Evolutionary conservation across 1,140 invertebrate genomes (phyloP), one percentile per base, ranked within the genome.

Genomic region (Hormaphis cornu): DNA sequence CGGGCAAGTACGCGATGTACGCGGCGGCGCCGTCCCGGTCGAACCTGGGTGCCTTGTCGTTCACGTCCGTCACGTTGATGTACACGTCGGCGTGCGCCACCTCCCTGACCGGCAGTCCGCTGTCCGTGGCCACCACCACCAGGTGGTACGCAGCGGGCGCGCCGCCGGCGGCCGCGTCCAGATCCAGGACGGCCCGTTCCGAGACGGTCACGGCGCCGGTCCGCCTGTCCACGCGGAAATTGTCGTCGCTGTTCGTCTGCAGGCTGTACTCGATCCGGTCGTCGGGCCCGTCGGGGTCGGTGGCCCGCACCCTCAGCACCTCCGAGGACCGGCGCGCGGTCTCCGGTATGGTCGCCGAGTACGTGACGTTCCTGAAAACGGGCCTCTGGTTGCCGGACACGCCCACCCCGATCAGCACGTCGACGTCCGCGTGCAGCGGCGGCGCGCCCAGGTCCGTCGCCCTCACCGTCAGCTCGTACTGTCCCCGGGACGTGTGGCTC

Each of bases 41-140:
- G 70, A 93, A 94, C 71, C 78, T 81, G 1, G 91, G 91, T 14
- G 86, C 83, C 74, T 91, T 89, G 75, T 94, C 90, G 72, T 93
- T 92, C 1, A 92, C 87, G 75, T 93, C 89, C 71, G 84, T 77
- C 14, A 93, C 84, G 28, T 83, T 84, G 1, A 91, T 83, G 42
- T 84, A 84, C 0, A 90, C 84, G 2, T 85, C 87, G 0, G 88
- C 86, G 0, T 87, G 87, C 0, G 87, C 87, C 0, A 87, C 88
- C 79, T 89, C 87, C 42, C 82, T 82, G n/a, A 88, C 83, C 0
- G 87, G 87, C n/a, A 79, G 79, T 1, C 87, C 87, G 26, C 85
- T 85, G 73, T 89, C 87, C 2, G 89, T 83, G 0, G 87, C 83
- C 73, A 87, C 83, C 33, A 91, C 85, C 14, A 84, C 82, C 1